Conservation (phyloP, 1,140 invertebrate genomes). For the Anthonomus grandis region DNA sequence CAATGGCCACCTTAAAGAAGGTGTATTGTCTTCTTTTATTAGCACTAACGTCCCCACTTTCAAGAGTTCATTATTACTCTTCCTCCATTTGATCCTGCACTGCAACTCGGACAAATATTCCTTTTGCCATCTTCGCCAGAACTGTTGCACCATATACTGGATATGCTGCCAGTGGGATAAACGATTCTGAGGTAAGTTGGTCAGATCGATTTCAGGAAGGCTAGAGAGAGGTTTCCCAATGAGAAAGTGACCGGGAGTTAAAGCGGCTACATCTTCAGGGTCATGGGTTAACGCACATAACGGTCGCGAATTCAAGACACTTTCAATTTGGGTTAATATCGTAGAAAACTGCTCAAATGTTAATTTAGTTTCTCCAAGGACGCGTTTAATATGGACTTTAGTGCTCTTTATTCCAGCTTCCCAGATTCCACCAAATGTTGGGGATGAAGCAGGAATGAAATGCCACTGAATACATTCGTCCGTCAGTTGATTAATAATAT, state of each 20-base stretch:
- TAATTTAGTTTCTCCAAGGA: too few species aligned
- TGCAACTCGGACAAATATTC: constrained; percentile 42
- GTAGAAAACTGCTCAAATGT: constrained; percentile 15
- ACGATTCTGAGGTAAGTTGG: constrained; percentile 12
- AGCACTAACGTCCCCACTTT: constrained; percentile 42
- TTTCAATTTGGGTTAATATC: constrained; percentile 15
- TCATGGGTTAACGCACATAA: constrained; percentile 5
- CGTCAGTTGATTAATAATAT: not conserved
- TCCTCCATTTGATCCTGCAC: constrained; percentile 12
- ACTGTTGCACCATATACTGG: constrained; percentile 12
- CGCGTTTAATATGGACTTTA: too few species aligned
- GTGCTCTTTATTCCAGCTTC: too few species aligned
- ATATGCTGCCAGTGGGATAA: constrained; percentile 7
- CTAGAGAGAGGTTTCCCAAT: constrained; percentile 3
- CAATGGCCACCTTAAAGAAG: too few species aligned
- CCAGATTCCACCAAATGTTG: constrained; percentile 16
- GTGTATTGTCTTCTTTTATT: constrained; percentile 30
- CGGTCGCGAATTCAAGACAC: too few species aligned
- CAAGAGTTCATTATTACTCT: constrained; percentile 11
- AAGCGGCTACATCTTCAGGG: constrained; percentile 8
- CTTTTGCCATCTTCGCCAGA: constrained; percentile 11
- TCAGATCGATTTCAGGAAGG: constrained; percentile 10
- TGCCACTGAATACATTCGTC: constrained; percentile 39
- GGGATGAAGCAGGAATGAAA: constrained; percentile 38
- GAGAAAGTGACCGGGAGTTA: too few species aligned